A percentile compares a stretch with the other conserved stretches of the same genome.
These are phyloP conservation scores for Sisyra nigra DNA, from an alignment of 2,888 invertebrate genomes.

Conservation along the genomic window DNA sequence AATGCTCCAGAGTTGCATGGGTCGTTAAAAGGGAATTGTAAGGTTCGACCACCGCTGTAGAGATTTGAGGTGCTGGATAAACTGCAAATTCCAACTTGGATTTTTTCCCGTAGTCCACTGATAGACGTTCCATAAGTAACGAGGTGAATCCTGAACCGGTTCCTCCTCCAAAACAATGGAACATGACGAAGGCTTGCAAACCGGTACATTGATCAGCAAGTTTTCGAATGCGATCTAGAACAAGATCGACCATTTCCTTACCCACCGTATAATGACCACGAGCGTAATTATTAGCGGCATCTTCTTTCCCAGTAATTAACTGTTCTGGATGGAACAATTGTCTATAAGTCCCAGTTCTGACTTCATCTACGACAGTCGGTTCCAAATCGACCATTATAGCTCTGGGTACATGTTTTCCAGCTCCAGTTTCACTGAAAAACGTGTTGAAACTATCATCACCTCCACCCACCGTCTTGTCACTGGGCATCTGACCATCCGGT, in stretches of 20 bases:
- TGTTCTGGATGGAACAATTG: conserved; percentile 84
- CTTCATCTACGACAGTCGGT: conserved; percentile 42
- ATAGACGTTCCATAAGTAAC: conserved; percentile 44
- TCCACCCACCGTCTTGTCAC: conserved; percentile 22
- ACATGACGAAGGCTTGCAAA: conserved; percentile 41
- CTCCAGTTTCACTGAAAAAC: background rate
- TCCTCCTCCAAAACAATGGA: conserved; percentile 43
- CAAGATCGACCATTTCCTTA: conserved; percentile 74
- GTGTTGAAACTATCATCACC: too few species aligned
- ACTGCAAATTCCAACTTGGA: conserved; percentile 47
- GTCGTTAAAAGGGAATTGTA: conserved; percentile 46
- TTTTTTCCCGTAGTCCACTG: too few species aligned
- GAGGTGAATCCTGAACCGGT: conserved; percentile 49
- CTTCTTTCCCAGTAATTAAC: conserved; percentile 82
- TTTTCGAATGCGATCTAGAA: conserved; percentile 53
- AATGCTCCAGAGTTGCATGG: conserved; percentile 30
- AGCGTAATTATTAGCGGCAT: conserved; percentile 88
- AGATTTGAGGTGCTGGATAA: conserved; percentile 53
- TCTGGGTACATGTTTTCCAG: background rate
- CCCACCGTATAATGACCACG: conserved; percentile 91
- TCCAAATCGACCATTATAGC: background rate
- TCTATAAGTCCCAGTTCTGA: conserved; percentile 68
- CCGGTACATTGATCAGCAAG: conserved; percentile 40
- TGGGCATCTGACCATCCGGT: conserved; percentile 31
- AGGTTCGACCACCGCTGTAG: conserved; percentile 35